A percentile compares a stretch with the other conserved stretches of the same genome.
phyloP scores from a whole-genome alignment of 2,113 vertebrate genomes.

The Brachypodius melanocephalos region DNA sequence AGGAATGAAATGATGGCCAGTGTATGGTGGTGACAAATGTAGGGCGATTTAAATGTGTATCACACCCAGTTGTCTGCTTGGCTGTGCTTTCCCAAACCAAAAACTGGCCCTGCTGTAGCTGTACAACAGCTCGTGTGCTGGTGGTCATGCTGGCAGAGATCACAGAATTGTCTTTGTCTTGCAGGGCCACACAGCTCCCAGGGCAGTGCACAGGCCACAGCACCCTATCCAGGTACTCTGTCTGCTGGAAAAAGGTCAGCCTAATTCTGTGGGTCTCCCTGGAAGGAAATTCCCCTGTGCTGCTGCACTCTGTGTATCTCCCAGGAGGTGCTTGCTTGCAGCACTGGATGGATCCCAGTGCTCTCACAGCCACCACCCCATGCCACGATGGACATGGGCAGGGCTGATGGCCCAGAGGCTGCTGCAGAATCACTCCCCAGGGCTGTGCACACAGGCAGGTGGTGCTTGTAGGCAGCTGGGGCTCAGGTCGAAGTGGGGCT shows the following conservation, averaged over 20 bases:
- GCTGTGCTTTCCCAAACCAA: not conserved
- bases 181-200: not conserved
- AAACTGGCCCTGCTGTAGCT: accelerated
- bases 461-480: not conserved
- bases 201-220: not conserved
- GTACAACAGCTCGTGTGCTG: not conserved
- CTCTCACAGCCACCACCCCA: not conserved
- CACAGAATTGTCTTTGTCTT: not conserved
- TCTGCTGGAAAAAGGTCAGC: not conserved
- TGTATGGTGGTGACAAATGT: not conserved
- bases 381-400: accelerated
- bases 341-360: not conserved
- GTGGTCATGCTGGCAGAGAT: not conserved
- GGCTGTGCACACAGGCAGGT: not conserved
- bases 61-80: not conserved
- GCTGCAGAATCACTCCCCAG: not conserved
- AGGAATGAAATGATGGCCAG: not conserved
- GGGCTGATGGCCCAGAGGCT: not conserved
- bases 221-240: not conserved
- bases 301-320: not conserved
- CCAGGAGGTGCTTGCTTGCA: not conserved
- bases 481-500: not conserved
- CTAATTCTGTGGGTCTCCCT: not conserved
- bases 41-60: not conserved
- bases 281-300: not conserved